Conservation (phyloP, 2,113 vertebrate species). For the Xiphophorus hellerii region DNA sequence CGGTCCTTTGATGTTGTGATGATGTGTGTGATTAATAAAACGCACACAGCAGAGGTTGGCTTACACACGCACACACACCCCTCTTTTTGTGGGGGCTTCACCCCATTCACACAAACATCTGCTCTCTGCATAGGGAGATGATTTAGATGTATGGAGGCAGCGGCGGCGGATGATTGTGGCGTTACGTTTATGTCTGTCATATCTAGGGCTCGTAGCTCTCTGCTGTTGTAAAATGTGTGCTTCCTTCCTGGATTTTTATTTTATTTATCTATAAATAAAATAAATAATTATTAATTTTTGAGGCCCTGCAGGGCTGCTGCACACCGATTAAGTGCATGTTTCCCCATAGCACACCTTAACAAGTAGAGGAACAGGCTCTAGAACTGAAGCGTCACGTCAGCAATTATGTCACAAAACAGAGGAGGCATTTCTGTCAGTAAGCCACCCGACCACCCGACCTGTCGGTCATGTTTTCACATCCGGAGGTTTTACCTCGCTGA, state of each 20-base stretch:
- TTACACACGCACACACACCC: conserved; percentile 37
- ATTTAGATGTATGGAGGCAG: conserved; percentile 42
- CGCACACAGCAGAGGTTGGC: conserved; percentile 63
- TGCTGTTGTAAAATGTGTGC: conserved; percentile 1
- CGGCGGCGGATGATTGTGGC: conserved; percentile 51
- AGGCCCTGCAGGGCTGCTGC: conserved; percentile 29
- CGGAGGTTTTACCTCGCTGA: conserved; percentile 20
- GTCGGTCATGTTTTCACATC: conserved; percentile 43
- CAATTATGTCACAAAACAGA: conserved; percentile 55
- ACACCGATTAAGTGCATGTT: conserved; percentile 48
- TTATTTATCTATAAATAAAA: too few relatives aligned
- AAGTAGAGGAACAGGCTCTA: conserved; percentile 46
- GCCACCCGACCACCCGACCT: conserved; percentile 16
- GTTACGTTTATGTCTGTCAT: conserved; percentile 32
- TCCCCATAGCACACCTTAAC: conserved; percentile 58
- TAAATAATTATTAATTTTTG: background rate
- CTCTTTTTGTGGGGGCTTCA: background rate
- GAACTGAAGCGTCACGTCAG: conserved; percentile 69
- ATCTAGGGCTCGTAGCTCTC: conserved; percentile 7
- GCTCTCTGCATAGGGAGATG: conserved; percentile 17
- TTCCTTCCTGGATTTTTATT: background rate
- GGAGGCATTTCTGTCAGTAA: conserved; percentile 60
- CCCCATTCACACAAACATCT: conserved; percentile 7
- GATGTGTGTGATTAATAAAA: conserved; percentile 66
- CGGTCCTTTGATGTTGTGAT: background rate